phyloP scores from a whole-genome alignment of 1,140 invertebrate species.

The Drosophila mojavensis region DNA sequence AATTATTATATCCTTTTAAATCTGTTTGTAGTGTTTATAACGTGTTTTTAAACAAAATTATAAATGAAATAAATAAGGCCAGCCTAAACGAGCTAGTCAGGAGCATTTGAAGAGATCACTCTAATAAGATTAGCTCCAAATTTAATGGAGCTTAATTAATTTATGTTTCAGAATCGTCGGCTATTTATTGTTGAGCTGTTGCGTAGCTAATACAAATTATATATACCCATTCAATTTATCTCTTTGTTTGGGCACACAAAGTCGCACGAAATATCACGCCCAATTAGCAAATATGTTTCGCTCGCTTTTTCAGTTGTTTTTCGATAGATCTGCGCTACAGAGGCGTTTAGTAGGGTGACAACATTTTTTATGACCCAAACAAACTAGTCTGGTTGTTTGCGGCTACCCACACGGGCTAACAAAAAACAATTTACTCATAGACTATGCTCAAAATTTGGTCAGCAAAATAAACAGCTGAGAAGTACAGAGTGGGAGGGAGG shows the following conservation, averaged over 20 bases:
- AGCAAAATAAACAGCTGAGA: slow-evolving; percentile 29
- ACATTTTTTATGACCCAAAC: slow-evolving; percentile 57
- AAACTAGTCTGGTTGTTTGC: slow-evolving; percentile 56
- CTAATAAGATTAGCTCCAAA: not conserved
- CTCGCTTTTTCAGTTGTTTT: slow-evolving; percentile 5
- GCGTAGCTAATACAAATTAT: not conserved
- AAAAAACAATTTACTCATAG: slow-evolving; percentile 41
- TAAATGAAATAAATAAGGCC: too few relatives aligned
- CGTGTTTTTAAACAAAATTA: too few relatives aligned
- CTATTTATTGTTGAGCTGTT: not conserved
- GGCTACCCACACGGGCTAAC: slow-evolving; percentile 38
- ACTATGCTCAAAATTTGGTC: slow-evolving; percentile 41
- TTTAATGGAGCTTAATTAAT: not conserved
- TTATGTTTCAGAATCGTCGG: not conserved
- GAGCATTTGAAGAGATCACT: not conserved
- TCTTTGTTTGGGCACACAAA: not conserved
- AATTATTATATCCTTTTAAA: too few relatives aligned
- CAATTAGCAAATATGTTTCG: slow-evolving; percentile 38
- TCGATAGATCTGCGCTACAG: not conserved
- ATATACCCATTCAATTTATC: slow-evolving; percentile 4
- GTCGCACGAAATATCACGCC: slow-evolving; percentile 17
- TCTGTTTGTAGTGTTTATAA: too few relatives aligned
- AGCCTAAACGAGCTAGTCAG: too few relatives aligned
- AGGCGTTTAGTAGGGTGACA: slow-evolving; percentile 36
- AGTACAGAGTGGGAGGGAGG: not conserved